Evolutionary conservation across 2,113 vertebrate genomes (phyloP).

Genomic region (Campylorhamphus procurvoides): DNA sequence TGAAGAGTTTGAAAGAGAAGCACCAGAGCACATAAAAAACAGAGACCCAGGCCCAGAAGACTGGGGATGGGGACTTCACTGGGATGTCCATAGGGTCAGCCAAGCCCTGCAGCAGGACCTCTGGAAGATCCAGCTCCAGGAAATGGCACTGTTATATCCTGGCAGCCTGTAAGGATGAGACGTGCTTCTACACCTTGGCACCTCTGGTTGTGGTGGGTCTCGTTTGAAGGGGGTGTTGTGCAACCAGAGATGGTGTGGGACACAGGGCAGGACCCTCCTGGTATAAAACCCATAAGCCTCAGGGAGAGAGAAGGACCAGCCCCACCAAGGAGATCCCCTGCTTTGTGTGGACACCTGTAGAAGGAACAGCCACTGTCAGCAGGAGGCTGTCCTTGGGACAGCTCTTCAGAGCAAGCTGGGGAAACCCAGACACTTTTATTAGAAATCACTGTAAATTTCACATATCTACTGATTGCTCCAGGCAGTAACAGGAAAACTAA

Average conservation of each 20-base stretch:
- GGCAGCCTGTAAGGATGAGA: neutral
- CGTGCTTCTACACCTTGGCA: neutral
- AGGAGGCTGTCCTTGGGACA: neutral
- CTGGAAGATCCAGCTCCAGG: neutral
- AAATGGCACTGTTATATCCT: neutral
- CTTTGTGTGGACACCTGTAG: neutral
- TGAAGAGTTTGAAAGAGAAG: neutral
- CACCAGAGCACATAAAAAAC: neutral
- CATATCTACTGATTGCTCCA: neutral
- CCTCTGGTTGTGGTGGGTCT: neutral
- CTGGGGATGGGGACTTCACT: neutral
- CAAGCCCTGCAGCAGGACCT: neutral
- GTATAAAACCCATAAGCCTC: neutral
- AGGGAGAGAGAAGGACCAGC: neutral
- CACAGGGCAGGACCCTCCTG: neutral
- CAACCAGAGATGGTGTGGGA: accelerated
- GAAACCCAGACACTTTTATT: neutral
- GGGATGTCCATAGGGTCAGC: neutral
- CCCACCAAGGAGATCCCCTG: neutral
- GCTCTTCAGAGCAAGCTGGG: neutral
- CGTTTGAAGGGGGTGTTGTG: accelerated
- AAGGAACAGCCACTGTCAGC: neutral
- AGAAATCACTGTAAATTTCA: neutral
- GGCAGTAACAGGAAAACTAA: neutral
- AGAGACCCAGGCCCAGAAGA: neutral